phyloP scores from a whole-genome alignment of 2,888 invertebrate species.

The Palloptera scutellata region DNA sequence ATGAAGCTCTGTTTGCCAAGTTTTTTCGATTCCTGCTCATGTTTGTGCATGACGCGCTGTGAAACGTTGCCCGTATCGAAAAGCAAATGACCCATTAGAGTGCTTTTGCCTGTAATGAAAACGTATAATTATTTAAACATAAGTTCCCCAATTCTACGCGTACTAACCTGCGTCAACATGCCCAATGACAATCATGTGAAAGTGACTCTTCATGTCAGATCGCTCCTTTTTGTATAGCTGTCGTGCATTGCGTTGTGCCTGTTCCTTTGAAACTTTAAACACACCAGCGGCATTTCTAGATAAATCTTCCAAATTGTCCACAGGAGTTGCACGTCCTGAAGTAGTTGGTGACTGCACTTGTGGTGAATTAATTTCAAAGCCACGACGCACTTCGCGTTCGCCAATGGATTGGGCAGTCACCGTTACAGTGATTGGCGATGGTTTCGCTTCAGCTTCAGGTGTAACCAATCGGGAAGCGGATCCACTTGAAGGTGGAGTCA shows the following conservation, averaged over 20 bases:
- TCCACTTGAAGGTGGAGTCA: constrained; percentile 49
- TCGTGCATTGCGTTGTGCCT: constrained; percentile 65
- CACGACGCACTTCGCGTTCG: constrained; percentile 53
- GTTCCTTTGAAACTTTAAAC: constrained; percentile 59
- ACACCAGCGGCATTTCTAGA: constrained; percentile 35
- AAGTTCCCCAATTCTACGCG: constrained; percentile 73
- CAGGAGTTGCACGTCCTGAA: constrained; percentile 69
- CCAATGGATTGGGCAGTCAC: constrained; percentile 44
- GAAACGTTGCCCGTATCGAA: constrained; percentile 87
- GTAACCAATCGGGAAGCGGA: neutral
- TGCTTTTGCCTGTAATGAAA: constrained; percentile 55
- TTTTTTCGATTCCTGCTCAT: constrained; percentile 96
- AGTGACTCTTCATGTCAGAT: constrained; percentile 81
- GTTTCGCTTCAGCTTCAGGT: constrained; percentile 11
- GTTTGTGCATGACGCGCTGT: constrained; percentile 91
- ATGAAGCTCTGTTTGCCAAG: constrained; percentile 97
- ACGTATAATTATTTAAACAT: neutral
- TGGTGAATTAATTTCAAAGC: constrained; percentile 66
- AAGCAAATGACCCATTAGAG: constrained; percentile 92
- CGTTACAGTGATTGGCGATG: constrained; percentile 35
- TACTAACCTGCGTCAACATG: constrained; percentile 78
- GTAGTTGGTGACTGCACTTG: constrained; percentile 73
- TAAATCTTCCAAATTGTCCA: constrained; percentile 50
- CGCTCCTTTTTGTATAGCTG: constrained; percentile 76
- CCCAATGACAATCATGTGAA: constrained; percentile 92